phyloP scores from a whole-genome alignment of 2,888 invertebrate species.

The Erebia aethiops region DNA sequence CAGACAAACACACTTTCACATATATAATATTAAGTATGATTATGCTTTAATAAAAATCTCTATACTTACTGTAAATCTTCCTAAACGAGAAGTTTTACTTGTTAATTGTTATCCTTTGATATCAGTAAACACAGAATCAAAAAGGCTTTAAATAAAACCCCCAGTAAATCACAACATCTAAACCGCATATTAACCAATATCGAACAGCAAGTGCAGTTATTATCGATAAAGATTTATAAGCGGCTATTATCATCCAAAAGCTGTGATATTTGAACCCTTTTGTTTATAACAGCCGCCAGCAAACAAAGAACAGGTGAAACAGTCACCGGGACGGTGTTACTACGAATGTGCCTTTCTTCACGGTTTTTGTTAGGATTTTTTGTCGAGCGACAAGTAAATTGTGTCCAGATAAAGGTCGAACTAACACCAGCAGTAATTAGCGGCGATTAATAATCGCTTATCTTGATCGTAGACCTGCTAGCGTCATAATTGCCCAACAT shows the following conservation, averaged over 20 bases:
- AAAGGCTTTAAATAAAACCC: constrained; percentile 14
- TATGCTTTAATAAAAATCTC: no score
- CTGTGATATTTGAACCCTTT: constrained; percentile 82
- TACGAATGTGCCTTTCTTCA: constrained; percentile 74
- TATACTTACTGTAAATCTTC: background rate
- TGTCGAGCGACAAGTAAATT: constrained; percentile 68
- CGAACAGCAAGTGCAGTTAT: constrained; percentile 77
- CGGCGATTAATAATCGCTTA: constrained; percentile 81
- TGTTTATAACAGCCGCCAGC: constrained; percentile 74
- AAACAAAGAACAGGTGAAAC: constrained; percentile 79
- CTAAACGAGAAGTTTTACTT: constrained; percentile 1
- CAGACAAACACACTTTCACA: no score
- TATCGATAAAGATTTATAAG: constrained; percentile 75
- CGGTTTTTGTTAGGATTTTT: constrained; percentile 73
- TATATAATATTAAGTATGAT: no score
- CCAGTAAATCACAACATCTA: constrained; percentile 64
- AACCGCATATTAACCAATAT: constrained; percentile 64
- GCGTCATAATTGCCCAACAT: constrained; percentile 67
- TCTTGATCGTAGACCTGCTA: constrained; percentile 73
- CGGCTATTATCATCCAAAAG: constrained; percentile 73
- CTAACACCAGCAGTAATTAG: constrained; percentile 84
- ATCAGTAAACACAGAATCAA: constrained; percentile 14
- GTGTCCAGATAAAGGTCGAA: constrained; percentile 80
- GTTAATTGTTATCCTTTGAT: background rate
- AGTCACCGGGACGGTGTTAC: constrained; percentile 56